Evolutionary conservation across 2,797 vertebrate species (phyloP), one percentile per base, ranked within the genome.

Genomic region (Centropyge bicolor): DNA sequence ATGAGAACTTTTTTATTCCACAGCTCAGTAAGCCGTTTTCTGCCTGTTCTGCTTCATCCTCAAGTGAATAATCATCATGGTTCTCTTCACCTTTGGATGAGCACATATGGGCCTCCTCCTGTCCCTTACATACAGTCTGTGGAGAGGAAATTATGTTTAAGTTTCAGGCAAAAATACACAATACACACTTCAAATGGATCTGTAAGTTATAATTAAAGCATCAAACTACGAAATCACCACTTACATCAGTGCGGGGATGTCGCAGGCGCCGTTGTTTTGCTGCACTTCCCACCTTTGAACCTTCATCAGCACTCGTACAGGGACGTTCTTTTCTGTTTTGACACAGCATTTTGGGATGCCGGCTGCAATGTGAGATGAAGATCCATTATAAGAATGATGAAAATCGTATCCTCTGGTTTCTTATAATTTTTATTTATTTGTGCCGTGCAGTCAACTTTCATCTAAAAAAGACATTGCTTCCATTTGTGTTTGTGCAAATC

Each of bases 341-440:
- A 94, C 2, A 52, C 95, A 96, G 81, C 95, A 96, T 5, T 43
- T 80, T 36, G 92, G 91, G 57, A 94, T 88, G 19, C 10, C 72
- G 22, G 84, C 93, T 94, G 51, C 7, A 74, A 70, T 6, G 13
- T 13, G 9, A 31, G 13, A 73, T 49, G 8, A 51, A 74, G 20
- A 86, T 11, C 5, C 19, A 35, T 52, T 38, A 36, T 22, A 14
- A 24, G 3, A 2, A 69, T 48, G 27, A 11, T 36, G 11, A 3
- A 73, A 69, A 35, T 35, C 41, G 1, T 31, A 31, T 31, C n/a
- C n/a, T n/a, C n/a, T n/a, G n/a, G n/a, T n/a, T n/a, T 31, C 27
- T 31, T 31, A 31, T 40, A 1, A n/a, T 5, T 20, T 38, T 14
- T 16, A 5, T 57, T 6, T 67, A 4, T 57, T 38, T 8, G 49